Evolutionary conservation across 37 sponge, comb jelly and placozoan genomes (phyloP), one percentile per base, ranked within the genome.

Genomic region (Bolinopsis microptera): DNA sequence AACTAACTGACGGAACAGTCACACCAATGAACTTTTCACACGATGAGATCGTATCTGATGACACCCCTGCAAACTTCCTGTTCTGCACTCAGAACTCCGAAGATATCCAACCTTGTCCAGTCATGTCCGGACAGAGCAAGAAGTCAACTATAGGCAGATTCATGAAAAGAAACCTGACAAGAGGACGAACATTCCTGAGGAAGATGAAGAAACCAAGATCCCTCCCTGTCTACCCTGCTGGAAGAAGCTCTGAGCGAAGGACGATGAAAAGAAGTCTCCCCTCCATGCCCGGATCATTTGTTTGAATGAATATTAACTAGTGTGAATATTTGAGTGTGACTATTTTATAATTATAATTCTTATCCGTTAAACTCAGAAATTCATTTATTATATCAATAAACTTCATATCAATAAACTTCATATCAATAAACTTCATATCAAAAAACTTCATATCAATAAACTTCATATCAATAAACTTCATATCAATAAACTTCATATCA

Each of bases 161-260:
- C 23, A 25, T 41, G 31, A 86, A 34, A 30, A 86, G 61, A 48
- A 86, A 86, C 61, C 22, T 86, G 61, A 86, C 26, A 0, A 18
- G 90, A 40, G 90, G 90, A 38, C 32, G 35, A 48, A 86, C 90
- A 0, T 86, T 86, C 90, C 41, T 86, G 41, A 86, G 90, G 90
- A 86, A 86, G 90, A 86, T 86, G 90, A 38, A 48, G 36, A 28
- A 28, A 39, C 90, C 90, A 1, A 86, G 90, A 27, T 28, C 90
- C 13, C 90, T 86, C n/a, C 90, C 90, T 5, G 26, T 48, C 31
- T 39, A 40, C 13, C 90, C 90, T 41, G 41, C 32, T 9, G 31
- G 25, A 0, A 40, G 26, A 48, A 86, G 26, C n/a, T n/a, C n/a
- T n/a, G 38, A 32, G 36, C 13, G 24, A n/a, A 26, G 30, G 8